Percentiles rank a stretch among this genome's conserved stretches.
Evolutionary conservation across 2,888 invertebrate species (phyloP).

Genomic region (Phania funesta): DNA sequence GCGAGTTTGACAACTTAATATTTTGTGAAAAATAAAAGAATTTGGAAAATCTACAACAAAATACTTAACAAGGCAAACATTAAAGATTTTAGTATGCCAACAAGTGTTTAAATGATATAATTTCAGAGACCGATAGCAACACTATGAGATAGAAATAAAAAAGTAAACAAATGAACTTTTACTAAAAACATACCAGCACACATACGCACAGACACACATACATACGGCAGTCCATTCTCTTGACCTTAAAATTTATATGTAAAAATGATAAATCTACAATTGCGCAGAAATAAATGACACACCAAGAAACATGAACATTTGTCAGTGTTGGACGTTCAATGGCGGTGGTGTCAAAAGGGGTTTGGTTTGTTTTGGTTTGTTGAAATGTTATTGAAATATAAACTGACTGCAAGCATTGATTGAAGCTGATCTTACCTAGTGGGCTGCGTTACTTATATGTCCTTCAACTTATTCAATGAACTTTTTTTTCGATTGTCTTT

Average conservation of each 20-base stretch:
- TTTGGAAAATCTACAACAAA: background rate
- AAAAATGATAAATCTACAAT: slow-evolving; percentile 46
- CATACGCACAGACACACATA: no score
- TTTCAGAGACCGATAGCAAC: slow-evolving; percentile 26
- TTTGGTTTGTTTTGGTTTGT: slow-evolving; percentile 13
- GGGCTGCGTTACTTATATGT: background rate
- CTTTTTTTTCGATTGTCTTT: background rate
- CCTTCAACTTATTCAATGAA: slow-evolving; percentile 46
- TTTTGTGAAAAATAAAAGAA: slow-evolving; percentile 6
- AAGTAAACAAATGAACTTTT: slow-evolving; percentile 16
- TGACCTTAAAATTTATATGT: slow-evolving; percentile 33
- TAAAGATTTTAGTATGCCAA: background rate
- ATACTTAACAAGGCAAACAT: background rate
- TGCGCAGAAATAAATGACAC: slow-evolving; percentile 30
- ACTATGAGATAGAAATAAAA: background rate
- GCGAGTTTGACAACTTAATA: slow-evolving; percentile 14
- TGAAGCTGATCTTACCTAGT: background rate
- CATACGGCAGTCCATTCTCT: slow-evolving; percentile 25
- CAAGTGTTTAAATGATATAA: slow-evolving; percentile 48
- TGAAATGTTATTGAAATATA: slow-evolving; percentile 14
- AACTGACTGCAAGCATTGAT: slow-evolving; percentile 3
- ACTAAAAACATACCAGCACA: slow-evolving; percentile 3
- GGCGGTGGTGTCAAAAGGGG: slow-evolving; percentile 4
- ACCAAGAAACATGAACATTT: background rate
- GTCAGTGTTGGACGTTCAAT: background rate